Conservation (phyloP, 2,113 vertebrate species). For the Oreochromis niloticus region DNA sequence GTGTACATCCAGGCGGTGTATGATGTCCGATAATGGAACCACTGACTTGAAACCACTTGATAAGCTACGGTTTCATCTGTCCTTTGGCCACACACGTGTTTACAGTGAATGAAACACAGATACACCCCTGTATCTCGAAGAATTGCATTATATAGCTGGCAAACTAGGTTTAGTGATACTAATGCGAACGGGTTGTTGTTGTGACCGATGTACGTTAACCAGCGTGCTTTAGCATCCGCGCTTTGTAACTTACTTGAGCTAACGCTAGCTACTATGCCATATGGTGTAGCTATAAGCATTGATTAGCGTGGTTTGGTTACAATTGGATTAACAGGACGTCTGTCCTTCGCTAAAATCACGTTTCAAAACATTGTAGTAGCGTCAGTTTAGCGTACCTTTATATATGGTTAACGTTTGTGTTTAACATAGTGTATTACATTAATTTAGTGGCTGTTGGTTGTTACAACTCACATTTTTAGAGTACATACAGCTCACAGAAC, state of each 20-base stretch:
- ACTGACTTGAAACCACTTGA: fast-evolving
- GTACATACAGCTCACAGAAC: neutral
- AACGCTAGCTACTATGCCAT: constrained; percentile 42
- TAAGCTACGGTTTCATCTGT: neutral
- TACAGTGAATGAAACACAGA: neutral
- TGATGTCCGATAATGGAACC: neutral
- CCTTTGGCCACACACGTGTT: neutral
- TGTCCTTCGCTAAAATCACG: constrained; percentile 8
- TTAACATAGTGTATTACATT: neutral
- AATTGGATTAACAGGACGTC: constrained; percentile 61
- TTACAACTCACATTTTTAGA: neutral
- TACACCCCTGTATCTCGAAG: no score
- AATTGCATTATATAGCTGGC: neutral
- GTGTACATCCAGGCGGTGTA: fast-evolving
- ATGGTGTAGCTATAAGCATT: constrained; percentile 54
- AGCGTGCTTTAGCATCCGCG: neutral
- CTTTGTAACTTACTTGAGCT: neutral
- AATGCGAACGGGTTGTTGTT: neutral
- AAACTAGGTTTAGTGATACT: neutral
- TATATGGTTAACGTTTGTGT: neutral
- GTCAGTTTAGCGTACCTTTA: neutral
- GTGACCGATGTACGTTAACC: neutral
- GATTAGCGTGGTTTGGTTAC: constrained; percentile 51
- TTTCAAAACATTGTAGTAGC: constrained; percentile 54
- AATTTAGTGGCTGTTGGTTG: neutral